These are phyloP conservation scores for Lepisosteus osseus DNA, from an alignment of 2,113 vertebrate genomes.

Conservation along the genomic window DNA sequence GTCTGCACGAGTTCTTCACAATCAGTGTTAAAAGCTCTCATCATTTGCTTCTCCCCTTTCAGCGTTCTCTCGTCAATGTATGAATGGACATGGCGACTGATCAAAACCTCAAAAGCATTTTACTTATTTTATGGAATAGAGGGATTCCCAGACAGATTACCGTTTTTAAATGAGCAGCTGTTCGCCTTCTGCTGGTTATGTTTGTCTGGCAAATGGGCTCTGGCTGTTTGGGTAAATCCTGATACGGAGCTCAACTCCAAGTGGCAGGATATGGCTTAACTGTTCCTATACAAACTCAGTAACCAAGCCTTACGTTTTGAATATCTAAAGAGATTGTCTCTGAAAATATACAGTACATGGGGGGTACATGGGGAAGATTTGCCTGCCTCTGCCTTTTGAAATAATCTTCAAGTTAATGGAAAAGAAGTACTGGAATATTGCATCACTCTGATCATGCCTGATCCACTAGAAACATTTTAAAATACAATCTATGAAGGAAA, in stretches of 20 bases:
- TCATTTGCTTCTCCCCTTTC: constrained; percentile 11
- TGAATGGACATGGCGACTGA: constrained; percentile 1
- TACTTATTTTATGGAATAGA: constrained; percentile 43
- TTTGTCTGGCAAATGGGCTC: constrained; percentile 45
- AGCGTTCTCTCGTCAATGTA: not conserved
- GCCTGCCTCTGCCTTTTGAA: not conserved
- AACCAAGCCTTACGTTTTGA: not conserved
- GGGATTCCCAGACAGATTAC: constrained; percentile 45
- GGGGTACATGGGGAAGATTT: not conserved
- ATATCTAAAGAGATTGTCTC: not conserved
- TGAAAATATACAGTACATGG: not conserved
- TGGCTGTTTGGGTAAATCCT: constrained; percentile 35
- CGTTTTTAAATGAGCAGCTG: constrained; percentile 50
- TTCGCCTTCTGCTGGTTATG: constrained; percentile 43
- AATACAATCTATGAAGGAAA: not conserved
- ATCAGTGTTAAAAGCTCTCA: not conserved
- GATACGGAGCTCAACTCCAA: constrained; percentile 27
- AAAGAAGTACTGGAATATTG: not conserved
- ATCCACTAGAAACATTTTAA: too few species aligned
- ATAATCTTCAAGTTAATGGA: not conserved
- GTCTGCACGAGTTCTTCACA: too few species aligned
- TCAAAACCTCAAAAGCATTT: not conserved
- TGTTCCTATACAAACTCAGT: not conserved
- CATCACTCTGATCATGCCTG: not conserved
- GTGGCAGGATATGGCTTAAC: constrained; percentile 15